Evolutionary conservation across 2,888 invertebrate genomes (phyloP), one percentile per base, ranked within the genome.

Genomic region (Thecocarcelia acutangulata): DNA sequence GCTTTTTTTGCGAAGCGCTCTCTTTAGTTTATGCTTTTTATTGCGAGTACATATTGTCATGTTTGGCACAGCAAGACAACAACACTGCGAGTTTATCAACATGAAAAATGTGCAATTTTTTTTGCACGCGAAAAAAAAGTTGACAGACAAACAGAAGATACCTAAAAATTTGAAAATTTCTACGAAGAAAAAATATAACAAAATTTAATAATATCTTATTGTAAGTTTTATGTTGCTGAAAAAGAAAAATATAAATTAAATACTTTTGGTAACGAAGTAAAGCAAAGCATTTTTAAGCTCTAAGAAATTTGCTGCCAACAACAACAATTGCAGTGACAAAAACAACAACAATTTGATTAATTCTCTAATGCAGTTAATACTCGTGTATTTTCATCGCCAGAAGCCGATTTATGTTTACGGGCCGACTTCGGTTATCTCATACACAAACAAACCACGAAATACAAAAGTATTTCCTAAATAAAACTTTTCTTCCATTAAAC

Each of bases 91-190:
- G 33, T 33, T 33, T 33, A 66, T 50, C 50, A n/a, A n/a, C 28
- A 66, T 28, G 17, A 70, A 40, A 44, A 33, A 50, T 66, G 59
- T 78, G 72, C 72, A 70, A 63, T 72, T 44, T 24, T 42, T 52
- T 52, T 24, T 50, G 70, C n/a, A 37, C 33, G 33, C 3, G n/a
- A 12, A 50, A 21, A 2, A 33, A 46, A 42, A 19, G 54, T 44
- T 8, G 8, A 33, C 42, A 48, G 33, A 33, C 17, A 33, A n/a
- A 24, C 11, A 42, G 33, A 33, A 33, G 33, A 33, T 33, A 8
- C 9, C 8, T 33, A 33, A 33, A 33, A 33, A 8, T 33, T 33
- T 33, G 5, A 33, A 33, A 8, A n/a, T n/a, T n/a, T n/a, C n/a
- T n/a, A n/a, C n/a, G 9, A 9, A 8, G 8, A 33, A 8, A 33